phyloP scores from a whole-genome alignment of 2,888 invertebrate species.

The Carcina quercana region DNA sequence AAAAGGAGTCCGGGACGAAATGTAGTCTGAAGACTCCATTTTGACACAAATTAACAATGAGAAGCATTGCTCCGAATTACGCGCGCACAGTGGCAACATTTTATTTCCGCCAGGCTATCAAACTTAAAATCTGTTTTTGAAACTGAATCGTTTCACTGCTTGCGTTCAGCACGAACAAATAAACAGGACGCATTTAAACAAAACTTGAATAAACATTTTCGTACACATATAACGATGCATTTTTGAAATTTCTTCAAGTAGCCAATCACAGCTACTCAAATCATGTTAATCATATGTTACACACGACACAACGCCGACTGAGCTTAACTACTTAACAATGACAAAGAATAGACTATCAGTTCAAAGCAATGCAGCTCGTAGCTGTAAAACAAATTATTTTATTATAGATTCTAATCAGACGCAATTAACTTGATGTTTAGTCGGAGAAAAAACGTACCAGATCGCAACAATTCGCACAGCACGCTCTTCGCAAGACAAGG shows the following conservation, averaged over 20 bases:
- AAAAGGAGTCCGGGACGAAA: no score
- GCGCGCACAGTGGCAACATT: no score
- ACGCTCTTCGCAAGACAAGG: conserved; percentile 39
- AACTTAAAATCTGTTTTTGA: background rate
- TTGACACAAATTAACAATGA: no score
- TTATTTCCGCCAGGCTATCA: no score
- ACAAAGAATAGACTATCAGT: conserved; percentile 6
- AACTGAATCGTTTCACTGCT: conserved; percentile 13
- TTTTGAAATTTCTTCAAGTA: conserved; percentile 16
- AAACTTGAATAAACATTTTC: conserved; percentile 15
- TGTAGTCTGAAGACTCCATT: no score
- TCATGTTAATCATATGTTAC: conserved; percentile 8
- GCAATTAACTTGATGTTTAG: conserved; percentile 44
- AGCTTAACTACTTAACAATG: conserved; percentile 4
- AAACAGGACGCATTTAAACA: conserved; percentile 19
- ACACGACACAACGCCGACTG: conserved; percentile 1
- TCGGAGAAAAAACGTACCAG: conserved; percentile 35
- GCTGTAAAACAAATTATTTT: conserved; percentile 47
- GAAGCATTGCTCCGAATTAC: no score
- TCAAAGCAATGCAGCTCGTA: conserved; percentile 12
- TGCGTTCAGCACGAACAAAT: conserved; percentile 21
- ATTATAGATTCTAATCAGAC: conserved; percentile 38
- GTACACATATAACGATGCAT: conserved; percentile 19
- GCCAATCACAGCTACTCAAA: conserved; percentile 14
- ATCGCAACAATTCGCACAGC: conserved; percentile 41